Base-by-base conservation (phyloP, 2,113 vertebrate species). In the Boleophthalmus pectinirostris region DNA sequence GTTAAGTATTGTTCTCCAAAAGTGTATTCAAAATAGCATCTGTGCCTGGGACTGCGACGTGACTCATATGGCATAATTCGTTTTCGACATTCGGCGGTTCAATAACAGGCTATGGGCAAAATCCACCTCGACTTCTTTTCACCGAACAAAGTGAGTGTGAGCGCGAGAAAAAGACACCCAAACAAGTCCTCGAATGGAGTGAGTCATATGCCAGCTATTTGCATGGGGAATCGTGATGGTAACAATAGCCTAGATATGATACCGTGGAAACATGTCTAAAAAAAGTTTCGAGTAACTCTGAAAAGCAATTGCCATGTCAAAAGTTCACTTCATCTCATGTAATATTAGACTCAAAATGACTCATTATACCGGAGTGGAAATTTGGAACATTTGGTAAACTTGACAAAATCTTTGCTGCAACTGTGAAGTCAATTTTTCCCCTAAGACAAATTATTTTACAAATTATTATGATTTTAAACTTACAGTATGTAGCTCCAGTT, bases 1-100 rank as follows among this genome's bases (percentile, higher is more conserved):
- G 69, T 78, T 74, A 78, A 83, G 80, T 53, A 78, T 80, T 74
- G 70, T 77, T 80, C 67, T 60, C 13, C 5, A 47, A 66, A 66
- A 66, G 38, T 24, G 45, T 9, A 77, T 70, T 73, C 43, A 71
- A 74, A 68, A 56, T 33, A 61, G 66, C 72, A 75, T 70, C 73
- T 82, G 75, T 49, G 64, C 70, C 57, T 57, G n/a, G 71, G 72
- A 71, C 35, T 69, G 24, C n/a, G 29, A n/a, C 21, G 68, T 79
- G 74, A 83, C 53, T 79, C 71, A 58, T 61, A 63, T 58, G 56
- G 56, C 24, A 25, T 38, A 66, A 81, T 80, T 51, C 53, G 57
- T 23, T 51, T 43, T 61, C 56, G 10, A 64, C 29, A 20, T 68
- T 67, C 24, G 71, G 16, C 76, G 75, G 23, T 29, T 68, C 35